phyloP scores from a whole-genome alignment of 2,113 vertebrate genomes.

The Spizaetus ornatus region DNA sequence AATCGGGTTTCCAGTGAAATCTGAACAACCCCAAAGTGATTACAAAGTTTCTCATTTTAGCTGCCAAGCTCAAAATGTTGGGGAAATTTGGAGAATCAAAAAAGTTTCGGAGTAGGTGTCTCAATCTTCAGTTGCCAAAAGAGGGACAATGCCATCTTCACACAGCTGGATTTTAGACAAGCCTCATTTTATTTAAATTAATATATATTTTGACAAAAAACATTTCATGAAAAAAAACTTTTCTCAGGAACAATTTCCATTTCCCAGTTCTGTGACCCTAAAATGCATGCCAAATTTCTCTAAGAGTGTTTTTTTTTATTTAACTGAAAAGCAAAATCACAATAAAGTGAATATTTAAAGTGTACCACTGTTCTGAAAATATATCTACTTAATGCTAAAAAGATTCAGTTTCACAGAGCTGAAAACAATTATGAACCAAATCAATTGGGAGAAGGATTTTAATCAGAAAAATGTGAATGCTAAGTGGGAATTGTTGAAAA shows the following conservation, averaged over 20 bases:
- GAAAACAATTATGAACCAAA: conserved; percentile 51
- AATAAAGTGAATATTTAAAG: conserved; percentile 28
- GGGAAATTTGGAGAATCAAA: neutral
- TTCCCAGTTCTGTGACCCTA: conserved; percentile 33
- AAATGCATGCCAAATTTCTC: neutral
- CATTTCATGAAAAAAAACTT: neutral
- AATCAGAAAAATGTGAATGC: conserved; percentile 58
- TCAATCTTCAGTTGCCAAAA: neutral
- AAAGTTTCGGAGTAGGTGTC: neutral
- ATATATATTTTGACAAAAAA: neutral
- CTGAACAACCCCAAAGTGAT: neutral
- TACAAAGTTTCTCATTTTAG: neutral
- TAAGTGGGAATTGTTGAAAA: conserved; percentile 65
- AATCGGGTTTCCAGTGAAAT: neutral
- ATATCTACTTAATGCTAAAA: neutral
- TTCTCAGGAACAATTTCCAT: conserved; percentile 28
- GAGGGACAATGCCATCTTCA: neutral
- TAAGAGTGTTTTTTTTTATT: neutral
- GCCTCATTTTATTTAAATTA: neutral
- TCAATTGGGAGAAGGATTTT: conserved; percentile 57
- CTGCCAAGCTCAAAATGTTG: neutral
- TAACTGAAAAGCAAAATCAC: conserved; percentile 25
- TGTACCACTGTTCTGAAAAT: conserved; percentile 47
- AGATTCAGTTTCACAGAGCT: conserved; percentile 1
- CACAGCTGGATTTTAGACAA: neutral